Conservation (phyloP, 2,888 invertebrate species). For the Erebia aethiops region DNA sequence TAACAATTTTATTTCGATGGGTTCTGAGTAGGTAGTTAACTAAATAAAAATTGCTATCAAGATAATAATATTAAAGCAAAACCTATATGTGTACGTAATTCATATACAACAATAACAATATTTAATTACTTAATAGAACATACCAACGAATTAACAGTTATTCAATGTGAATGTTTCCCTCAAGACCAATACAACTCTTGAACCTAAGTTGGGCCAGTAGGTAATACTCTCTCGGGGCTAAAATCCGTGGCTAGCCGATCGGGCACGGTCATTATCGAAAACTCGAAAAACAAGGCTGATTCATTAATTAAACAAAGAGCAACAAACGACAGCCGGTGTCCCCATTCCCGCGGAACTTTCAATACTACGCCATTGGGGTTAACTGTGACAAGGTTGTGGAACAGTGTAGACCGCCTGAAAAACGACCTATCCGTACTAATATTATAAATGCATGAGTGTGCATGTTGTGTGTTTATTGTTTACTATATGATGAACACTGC, state of each 20-base stretch:
- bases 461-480: too few relatives aligned
- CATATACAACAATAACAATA: not conserved
- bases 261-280: constrained; percentile 38
- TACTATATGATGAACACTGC: too few relatives aligned
- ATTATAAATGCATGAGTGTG: too few relatives aligned
- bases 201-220: constrained; percentile 14
- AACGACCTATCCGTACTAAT: constrained; percentile 42
- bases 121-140: not conserved
- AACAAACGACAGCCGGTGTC: constrained; percentile 55
- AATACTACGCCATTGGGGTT: constrained; percentile 66
- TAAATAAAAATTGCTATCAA: not conserved
- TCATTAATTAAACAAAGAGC: constrained; percentile 67
- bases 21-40: too few relatives aligned
- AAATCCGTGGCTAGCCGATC: constrained; percentile 32
- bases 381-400: constrained; percentile 76
- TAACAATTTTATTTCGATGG: too few relatives aligned
- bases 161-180: constrained; percentile 8
- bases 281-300: constrained; percentile 45
- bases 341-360: constrained; percentile 72
- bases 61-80: not conserved
- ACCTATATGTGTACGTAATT: not conserved
- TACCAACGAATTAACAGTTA: not conserved
- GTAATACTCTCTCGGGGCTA: constrained; percentile 24
- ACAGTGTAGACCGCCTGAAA: constrained; percentile 64
- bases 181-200: constrained; percentile 23